These are phyloP conservation scores for Apteryx mantelli DNA, from an alignment of 2,113 vertebrate genomes.

Conservation along the genomic window DNA sequence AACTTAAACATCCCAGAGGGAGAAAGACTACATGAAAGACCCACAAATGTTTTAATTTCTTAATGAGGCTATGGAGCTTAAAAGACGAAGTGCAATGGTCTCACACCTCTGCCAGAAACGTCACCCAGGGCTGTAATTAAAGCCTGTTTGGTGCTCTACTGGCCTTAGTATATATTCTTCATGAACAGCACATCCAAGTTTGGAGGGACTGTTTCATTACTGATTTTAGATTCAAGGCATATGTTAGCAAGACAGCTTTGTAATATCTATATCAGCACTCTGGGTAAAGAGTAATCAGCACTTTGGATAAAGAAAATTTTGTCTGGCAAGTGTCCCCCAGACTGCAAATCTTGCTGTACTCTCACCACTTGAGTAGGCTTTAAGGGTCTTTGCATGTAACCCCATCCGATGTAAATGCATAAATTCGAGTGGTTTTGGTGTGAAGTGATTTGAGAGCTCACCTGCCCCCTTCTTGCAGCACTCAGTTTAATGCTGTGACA, in stretches of 20 bases:
- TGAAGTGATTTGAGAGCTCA: not conserved
- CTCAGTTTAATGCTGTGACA: not conserved
- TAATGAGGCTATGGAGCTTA: conserved; percentile 35
- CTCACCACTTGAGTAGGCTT: not conserved
- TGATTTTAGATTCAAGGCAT: not conserved
- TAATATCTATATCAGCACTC: not conserved
- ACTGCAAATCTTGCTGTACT: not conserved
- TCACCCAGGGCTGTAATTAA: not conserved
- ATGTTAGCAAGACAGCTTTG: not conserved
- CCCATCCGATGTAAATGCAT: not conserved
- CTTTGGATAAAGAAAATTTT: not conserved
- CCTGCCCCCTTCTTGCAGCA: not conserved
- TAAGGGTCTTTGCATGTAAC: not conserved
- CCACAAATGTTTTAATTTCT: conserved; percentile 38
- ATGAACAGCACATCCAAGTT: not conserved
- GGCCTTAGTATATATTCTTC: not conserved
- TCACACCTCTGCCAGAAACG: not conserved
- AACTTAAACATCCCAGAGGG: conserved; percentile 39
- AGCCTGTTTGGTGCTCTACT: not conserved
- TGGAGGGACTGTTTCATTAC: not conserved
- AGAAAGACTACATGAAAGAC: conserved; percentile 14
- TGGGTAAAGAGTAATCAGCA: not conserved
- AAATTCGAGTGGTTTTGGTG: not conserved
- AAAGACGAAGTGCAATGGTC: not conserved
- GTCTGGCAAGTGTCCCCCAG: not conserved